Base-by-base conservation (phyloP, 2,888 invertebrate species). In the Campoplex capitator region DNA sequence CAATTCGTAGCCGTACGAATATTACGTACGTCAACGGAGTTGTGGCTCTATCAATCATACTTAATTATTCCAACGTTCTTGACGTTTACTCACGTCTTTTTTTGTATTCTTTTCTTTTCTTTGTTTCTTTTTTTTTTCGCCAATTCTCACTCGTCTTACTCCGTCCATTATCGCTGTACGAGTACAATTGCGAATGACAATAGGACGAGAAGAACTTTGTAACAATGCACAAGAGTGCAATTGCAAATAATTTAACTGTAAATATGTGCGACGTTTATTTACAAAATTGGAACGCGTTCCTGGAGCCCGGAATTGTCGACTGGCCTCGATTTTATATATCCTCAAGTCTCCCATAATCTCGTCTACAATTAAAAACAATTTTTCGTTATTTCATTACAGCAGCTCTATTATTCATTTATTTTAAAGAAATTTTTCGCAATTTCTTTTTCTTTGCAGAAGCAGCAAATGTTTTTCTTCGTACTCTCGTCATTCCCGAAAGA, bases 201-300 rank as follows among this genome's bases (percentile, higher is more conserved):
- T 48, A 73, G 42, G 38, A 79, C 23, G 82, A 73, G 54, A 77
- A 76, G 65, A 62, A 42, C 65, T 54, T 54, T 79, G 35, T 71
- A 45, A 35, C 54, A 76, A 70, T 45, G 65, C 28, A 70, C 28
- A 65, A 58, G 70, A 74, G 32, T 56, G 68, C 56, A 42, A 58
- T 80, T 85, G 88, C 81, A 85, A 83, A 86, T 81, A 82, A 77
- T 74, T 54, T 58, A 67, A 71, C 67, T 70, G 35, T 71, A 62
- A 62, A 68, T 68, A 68, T 68, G 51, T 54, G 35, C 48, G 23
- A 82, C 78, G 56, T 54, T 58, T 23, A 62, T 32, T 88, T 84
- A 83, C 91, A 93, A 82, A 82, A 93, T 92, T 93, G 91, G 93
- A 92, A 90, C 93, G 90, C 90, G 92, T 93, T 93, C 93, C 90